These are phyloP conservation scores for Diadophis punctatus DNA, from an alignment of 2,113 vertebrate genomes.

Conservation along the genomic window DNA sequence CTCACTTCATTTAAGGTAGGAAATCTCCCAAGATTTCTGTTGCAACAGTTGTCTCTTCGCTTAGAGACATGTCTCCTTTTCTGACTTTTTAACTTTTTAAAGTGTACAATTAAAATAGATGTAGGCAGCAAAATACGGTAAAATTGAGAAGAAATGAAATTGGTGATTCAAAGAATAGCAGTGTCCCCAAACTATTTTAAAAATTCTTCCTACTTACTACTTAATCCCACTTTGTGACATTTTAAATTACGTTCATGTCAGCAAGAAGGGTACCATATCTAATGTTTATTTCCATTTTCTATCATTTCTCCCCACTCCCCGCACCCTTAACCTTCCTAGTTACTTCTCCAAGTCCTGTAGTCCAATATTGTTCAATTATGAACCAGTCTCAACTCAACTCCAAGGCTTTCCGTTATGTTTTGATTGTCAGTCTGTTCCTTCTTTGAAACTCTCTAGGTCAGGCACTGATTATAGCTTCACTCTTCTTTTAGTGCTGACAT, in stretches of 20 bases:
- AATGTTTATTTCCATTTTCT: neutral
- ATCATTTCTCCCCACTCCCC: neutral
- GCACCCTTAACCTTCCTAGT: neutral
- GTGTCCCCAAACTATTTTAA: neutral
- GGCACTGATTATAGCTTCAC: neutral
- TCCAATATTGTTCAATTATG: neutral
- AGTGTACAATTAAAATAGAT: neutral
- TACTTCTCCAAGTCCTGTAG: neutral
- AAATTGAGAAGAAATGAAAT: neutral
- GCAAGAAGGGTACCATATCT: neutral
- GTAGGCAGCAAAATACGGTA: neutral
- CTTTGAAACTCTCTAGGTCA: neutral
- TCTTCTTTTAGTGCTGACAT: neutral
- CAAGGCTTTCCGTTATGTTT: neutral
- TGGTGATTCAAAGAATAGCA: neutral
- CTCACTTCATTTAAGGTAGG: neutral
- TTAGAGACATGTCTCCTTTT: neutral
- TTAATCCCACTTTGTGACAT: neutral
- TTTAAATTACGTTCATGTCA: neutral
- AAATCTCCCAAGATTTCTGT: neutral
- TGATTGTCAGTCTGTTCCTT: neutral
- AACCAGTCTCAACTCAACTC: neutral
- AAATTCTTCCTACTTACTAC: neutral
- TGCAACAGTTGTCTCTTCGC: neutral
- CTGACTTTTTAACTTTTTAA: neutral